Percentiles rank a stretch among this genome's conserved stretches.
phyloP scores from a whole-genome alignment of 2,797 vertebrate genomes.

The Sparus aurata region DNA sequence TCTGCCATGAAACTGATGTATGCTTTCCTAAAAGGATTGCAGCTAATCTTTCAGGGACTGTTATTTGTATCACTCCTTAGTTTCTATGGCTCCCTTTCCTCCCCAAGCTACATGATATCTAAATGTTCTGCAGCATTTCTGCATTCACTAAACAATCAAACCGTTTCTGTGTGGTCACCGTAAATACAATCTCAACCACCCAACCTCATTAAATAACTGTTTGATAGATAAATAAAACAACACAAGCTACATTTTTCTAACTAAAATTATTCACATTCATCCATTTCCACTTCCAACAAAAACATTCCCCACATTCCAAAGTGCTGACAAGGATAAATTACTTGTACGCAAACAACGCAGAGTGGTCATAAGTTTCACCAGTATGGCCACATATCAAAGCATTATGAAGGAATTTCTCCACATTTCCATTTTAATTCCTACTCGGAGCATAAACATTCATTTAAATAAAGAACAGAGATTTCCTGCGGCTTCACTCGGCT shows the following conservation, averaged over 20 bases:
- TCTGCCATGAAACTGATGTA: constrained; percentile 1
- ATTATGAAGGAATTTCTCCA: constrained; percentile 25
- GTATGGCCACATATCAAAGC: constrained; percentile 12
- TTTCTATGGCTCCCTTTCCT: not conserved
- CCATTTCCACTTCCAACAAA: constrained; percentile 65
- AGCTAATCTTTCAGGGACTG: not conserved
- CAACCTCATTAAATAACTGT: constrained; percentile 48
- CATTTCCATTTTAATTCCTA: constrained; percentile 18
- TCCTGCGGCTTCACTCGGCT: constrained; percentile 16
- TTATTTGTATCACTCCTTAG: constrained; percentile 5
- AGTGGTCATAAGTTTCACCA: constrained; percentile 51
- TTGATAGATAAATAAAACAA: constrained; percentile 44
- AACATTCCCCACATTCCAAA: constrained; percentile 81
- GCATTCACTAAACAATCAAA: constrained; percentile 14
- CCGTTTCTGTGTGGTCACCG: constrained; percentile 16
- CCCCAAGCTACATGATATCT: constrained; percentile 2
- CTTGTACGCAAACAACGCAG: constrained; percentile 56
- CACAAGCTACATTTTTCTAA: constrained; percentile 16
- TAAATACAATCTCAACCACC: constrained; percentile 32
- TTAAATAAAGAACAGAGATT: constrained; percentile 20
- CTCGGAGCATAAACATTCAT: constrained; percentile 2
- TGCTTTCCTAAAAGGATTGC: too few species aligned
- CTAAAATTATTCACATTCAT: constrained; percentile 47
- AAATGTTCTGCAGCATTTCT: constrained; percentile 8
- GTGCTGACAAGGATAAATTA: constrained; percentile 57